These are phyloP conservation scores for Subanguina moxae DNA, from an alignment of 1,140 invertebrate species.

Conservation along the genomic window DNA sequence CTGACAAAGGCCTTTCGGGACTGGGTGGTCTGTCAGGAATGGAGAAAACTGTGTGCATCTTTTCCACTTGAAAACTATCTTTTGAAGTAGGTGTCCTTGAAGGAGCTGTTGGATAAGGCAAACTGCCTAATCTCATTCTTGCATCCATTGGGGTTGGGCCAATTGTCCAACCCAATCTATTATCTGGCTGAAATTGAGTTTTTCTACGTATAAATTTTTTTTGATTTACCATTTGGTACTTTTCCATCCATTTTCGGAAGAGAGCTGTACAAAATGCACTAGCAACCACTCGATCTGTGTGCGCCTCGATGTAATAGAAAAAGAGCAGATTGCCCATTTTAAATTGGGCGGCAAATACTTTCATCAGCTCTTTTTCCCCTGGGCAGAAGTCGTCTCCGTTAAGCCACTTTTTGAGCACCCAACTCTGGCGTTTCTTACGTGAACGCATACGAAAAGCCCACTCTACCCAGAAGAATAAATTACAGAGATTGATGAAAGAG, in stretches of 20 bases:
- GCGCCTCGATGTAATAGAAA: constrained; percentile 36
- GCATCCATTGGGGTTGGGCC: too few species aligned
- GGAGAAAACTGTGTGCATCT: too few species aligned
- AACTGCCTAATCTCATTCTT: too few species aligned
- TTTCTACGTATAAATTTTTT: too few species aligned
- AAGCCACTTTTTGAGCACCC: constrained; percentile 28
- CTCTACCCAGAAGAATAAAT: constrained; percentile 25
- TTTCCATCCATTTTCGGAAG: constrained; percentile 28
- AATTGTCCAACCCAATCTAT: too few species aligned
- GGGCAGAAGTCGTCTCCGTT: constrained; percentile 25
- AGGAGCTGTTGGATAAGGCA: too few species aligned
- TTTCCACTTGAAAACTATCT: too few species aligned
- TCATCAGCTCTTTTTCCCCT: constrained; percentile 21
- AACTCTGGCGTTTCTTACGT: constrained; percentile 17
- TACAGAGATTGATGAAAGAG: constrained; percentile 22
- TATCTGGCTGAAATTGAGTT: too few species aligned
- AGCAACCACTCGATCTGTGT: constrained; percentile 32
- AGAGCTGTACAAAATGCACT: constrained; percentile 31
- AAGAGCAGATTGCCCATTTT: constrained; percentile 29
- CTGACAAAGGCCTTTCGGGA: too few species aligned
- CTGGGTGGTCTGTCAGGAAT: too few species aligned
- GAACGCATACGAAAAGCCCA: constrained; percentile 28
- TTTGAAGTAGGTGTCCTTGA: too few species aligned
- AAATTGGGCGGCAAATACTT: constrained; percentile 17
- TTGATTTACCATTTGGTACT: background rate